phyloP scores from a whole-genome alignment of 2,888 invertebrate species.

The Polymixis flavicincta region DNA sequence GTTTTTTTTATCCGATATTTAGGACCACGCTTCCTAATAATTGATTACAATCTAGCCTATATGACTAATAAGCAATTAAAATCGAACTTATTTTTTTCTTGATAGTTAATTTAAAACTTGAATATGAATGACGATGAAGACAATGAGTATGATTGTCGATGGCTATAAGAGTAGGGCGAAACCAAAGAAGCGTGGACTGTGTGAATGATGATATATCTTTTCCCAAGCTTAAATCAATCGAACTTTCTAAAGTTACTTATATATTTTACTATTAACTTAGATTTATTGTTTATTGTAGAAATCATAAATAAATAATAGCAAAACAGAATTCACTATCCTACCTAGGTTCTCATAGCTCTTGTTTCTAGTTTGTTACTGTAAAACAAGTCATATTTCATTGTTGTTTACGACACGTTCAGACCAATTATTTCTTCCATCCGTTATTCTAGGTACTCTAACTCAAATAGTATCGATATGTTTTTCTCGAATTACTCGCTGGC shows the following conservation, averaged over 20 bases:
- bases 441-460: conserved; percentile 49
- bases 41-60: too few species aligned
- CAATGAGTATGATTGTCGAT: too few species aligned
- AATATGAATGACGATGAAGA: too few species aligned
- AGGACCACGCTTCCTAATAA: too few species aligned
- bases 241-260: not conserved
- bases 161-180: too few species aligned
- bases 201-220: not conserved
- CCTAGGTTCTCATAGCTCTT: not conserved
- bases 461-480: conserved; percentile 44
- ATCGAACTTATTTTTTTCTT: too few species aligned
- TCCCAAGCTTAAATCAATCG: not conserved
- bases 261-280: not conserved
- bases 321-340: not conserved
- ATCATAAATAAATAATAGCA: conserved; percentile 8
- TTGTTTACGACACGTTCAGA: conserved; percentile 36
- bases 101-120: too few species aligned
- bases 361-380: conserved; percentile 14
- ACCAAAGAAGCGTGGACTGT: too few species aligned
- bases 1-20: too few species aligned
- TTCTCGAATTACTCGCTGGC: conserved; percentile 23
- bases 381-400: conserved; percentile 35
- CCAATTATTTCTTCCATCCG: conserved; percentile 45
- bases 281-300: conserved; percentile 9
- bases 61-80: too few species aligned